Base-by-base conservation (phyloP, 2,113 vertebrate genomes). In the Eurypyga helias region DNA sequence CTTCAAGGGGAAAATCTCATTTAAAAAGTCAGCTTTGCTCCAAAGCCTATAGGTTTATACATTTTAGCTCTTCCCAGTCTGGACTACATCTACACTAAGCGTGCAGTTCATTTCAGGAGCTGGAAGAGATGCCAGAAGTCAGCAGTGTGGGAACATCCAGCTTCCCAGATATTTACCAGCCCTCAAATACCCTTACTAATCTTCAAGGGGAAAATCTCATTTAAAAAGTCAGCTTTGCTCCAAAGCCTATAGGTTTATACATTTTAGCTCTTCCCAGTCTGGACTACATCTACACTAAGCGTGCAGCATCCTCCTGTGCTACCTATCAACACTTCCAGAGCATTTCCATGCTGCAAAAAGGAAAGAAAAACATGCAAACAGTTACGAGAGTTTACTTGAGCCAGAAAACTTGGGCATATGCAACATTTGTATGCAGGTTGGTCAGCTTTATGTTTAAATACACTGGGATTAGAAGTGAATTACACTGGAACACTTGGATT, bases 401-500 rank as follows among this genome's bases (percentile, higher is more conserved):
- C 5, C 64, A 55, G 33, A 13, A 65, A n/a, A 57, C 25, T 17
- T 1, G 10, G 3, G n/a, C 7, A 4, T 26, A n/a, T 86, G 28
- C 51, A 62, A 48, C n/a, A 45, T 60, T n/a, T 71, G 20, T 21
- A 21, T 1, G 15, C 41, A 81, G 20, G 9, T 5, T 55, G 26
- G 17, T 64, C 71, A 72, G 43, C n/a, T 78, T 82, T 4, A 65
- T 13, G 46, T 81, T 46, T 28, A 64, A 69, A 61, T 20, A 12
- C 17, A 49, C 52, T 33, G 25, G 36, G 12, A 60, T 65, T 48
- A 8, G 10, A 75, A 72, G 10, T 8, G 2, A 66, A 61, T 48
- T 0, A 0, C 17, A 46, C 4, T 9, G 20, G 43, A 90, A 52
- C 14, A 1, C 24, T 57, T 31, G 9, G 34, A 33, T 70, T 25